Conservation (phyloP, 2,113 vertebrate species). For the Oenanthe oenanthe region DNA sequence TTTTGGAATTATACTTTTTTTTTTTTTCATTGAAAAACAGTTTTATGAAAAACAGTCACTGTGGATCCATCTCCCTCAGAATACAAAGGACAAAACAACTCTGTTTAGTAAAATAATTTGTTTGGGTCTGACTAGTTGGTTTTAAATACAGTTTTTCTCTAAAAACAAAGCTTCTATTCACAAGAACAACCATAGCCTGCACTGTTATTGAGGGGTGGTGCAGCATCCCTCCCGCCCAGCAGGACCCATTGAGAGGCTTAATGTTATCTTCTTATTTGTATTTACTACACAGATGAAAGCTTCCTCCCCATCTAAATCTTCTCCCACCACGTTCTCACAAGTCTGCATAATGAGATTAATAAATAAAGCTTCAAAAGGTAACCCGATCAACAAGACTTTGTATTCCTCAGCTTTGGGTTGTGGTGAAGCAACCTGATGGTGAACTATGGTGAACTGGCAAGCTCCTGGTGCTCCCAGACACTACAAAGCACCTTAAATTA, state of each 20-base stretch:
- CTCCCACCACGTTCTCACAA: slow-evolving; percentile 26
- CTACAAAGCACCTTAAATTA: not conserved
- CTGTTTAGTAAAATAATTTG: slow-evolving; percentile 25
- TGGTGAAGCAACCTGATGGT: not conserved
- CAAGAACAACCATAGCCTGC: not conserved
- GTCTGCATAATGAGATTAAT: slow-evolving; percentile 40
- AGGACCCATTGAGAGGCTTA: slow-evolving; percentile 2
- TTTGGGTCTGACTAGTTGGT: not conserved
- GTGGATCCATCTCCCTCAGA: not conserved
- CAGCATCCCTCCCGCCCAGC: not conserved
- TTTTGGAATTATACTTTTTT: not conserved
- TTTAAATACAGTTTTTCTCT: slow-evolving; percentile 24
- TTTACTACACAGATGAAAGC: slow-evolving; percentile 15
- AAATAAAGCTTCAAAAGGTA: slow-evolving; percentile 38
- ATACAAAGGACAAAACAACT: not conserved
- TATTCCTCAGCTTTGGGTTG: not conserved
- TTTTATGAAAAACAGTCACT: not conserved
- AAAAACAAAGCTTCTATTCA: slow-evolving; percentile 1
- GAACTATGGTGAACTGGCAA: not conserved
- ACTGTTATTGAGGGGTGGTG: not conserved
- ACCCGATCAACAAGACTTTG: not conserved
- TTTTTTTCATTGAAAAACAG: not conserved
- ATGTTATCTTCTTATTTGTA: slow-evolving; percentile 31
- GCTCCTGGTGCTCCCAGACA: not conserved
- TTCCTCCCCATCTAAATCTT: slow-evolving; percentile 13